Conservation (phyloP, 2,113 vertebrate species). For the Elaphurus davidianus region DNA sequence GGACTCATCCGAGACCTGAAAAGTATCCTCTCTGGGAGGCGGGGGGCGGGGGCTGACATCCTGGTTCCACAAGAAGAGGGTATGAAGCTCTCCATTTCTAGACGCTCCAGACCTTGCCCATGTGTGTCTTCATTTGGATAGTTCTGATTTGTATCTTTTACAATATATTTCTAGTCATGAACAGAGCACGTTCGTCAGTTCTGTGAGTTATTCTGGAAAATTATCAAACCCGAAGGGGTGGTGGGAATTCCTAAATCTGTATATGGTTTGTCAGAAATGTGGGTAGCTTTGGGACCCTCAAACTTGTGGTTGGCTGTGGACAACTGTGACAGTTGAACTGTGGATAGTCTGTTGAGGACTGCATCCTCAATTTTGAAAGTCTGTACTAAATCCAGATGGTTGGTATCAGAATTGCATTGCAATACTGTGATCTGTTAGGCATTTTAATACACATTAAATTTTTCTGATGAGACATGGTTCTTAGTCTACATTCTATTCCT, state of each 20-base stretch:
- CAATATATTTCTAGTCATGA: neutral
- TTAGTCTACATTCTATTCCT: neutral
- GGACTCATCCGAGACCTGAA: neutral
- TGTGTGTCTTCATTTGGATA: neutral
- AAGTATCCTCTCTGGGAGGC: neutral
- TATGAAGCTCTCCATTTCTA: neutral
- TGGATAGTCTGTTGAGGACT: neutral
- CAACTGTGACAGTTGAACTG: neutral
- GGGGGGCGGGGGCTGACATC: neutral
- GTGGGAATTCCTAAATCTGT: neutral
- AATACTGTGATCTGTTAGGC: neutral
- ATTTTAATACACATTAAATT: neutral
- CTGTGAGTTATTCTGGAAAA: neutral
- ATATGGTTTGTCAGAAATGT: neutral
- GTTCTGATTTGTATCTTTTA: neutral
- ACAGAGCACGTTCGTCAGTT: neutral
- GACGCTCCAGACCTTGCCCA: neutral
- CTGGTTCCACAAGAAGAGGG: neutral
- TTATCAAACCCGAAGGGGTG: neutral
- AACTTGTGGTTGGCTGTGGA: neutral
- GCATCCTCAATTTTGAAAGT: neutral
- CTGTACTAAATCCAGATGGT: neutral
- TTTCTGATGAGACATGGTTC: neutral
- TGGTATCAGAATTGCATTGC: neutral
- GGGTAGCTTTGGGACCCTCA: neutral